Percentiles rank a stretch among this genome's conserved stretches.
phyloP scores from a whole-genome alignment of 2,797 vertebrate genomes.

The Takifugu ocellatus region DNA sequence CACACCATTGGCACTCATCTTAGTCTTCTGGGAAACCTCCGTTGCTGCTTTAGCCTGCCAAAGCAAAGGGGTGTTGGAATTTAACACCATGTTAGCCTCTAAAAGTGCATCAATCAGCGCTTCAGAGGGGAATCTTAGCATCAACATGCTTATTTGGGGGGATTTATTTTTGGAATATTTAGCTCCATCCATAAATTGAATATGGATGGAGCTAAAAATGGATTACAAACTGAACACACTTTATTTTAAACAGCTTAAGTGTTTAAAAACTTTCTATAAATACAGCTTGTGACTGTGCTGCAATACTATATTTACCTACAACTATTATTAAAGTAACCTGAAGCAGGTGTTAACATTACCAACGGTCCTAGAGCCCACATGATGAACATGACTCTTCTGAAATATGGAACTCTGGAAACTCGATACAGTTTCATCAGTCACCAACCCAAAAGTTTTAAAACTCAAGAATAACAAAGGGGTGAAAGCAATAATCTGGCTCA shows the following conservation, averaged over 20 bases:
- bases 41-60: slow-evolving; percentile 76
- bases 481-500: neutral
- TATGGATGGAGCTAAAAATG: too few relatives aligned
- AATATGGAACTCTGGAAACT: neutral
- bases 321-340: too few relatives aligned
- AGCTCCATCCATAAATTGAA: too few relatives aligned
- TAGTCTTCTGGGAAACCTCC: slow-evolving; percentile 75
- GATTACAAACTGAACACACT: too few relatives aligned
- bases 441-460: neutral
- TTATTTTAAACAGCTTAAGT: too few relatives aligned
- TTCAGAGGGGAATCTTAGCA: neutral
- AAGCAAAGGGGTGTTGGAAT: slow-evolving; percentile 4
- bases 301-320: too few relatives aligned
- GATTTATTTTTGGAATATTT: too few relatives aligned
- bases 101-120: neutral
- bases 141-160: neutral
- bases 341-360: too few relatives aligned
- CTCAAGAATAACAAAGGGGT: neutral
- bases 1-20: slow-evolving; percentile 78
- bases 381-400: too few relatives aligned
- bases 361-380: too few relatives aligned
- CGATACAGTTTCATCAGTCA: neutral
- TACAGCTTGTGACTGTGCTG: too few relatives aligned
- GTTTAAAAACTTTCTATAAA: too few relatives aligned
- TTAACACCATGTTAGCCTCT: neutral